phyloP scores from a whole-genome alignment of 1,140 invertebrate genomes.

The Caenorhabditis remanei region DNA sequence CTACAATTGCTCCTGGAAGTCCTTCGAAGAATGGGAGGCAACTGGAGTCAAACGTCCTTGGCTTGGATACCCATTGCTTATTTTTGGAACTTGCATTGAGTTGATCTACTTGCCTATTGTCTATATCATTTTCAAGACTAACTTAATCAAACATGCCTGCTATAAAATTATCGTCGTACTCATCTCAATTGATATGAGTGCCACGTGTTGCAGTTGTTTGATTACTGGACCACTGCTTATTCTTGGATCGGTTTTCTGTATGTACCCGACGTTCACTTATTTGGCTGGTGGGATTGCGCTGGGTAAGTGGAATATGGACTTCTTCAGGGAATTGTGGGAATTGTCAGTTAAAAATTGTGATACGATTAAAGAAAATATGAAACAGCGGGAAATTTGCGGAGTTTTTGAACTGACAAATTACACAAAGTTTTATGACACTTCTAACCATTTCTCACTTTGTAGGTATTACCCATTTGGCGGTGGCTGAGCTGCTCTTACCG shows the following conservation, averaged over 20 bases:
- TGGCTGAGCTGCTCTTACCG: no score
- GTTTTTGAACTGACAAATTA: no score
- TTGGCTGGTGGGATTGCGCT: not conserved
- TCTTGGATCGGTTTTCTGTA: conserved; percentile 43
- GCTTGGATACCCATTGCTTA: not conserved
- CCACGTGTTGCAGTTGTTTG: conserved; percentile 21
- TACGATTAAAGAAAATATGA: not conserved
- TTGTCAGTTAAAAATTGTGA: not conserved
- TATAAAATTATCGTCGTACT: conserved; percentile 57
- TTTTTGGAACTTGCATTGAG: conserved; percentile 31
- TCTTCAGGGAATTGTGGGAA: no score
- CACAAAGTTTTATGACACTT: no score
- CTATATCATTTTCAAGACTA: conserved; percentile 26
- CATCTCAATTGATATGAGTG: conserved; percentile 29
- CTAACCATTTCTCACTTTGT: no score
- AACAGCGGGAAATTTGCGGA: not conserved
- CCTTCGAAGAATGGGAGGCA: not conserved
- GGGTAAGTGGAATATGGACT: conserved; percentile 3
- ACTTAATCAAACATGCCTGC: conserved; percentile 53
- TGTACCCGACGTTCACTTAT: conserved; percentile 55
- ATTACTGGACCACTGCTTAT: conserved; percentile 53
- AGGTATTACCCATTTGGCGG: no score
- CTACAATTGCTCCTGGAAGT: conserved; percentile 8
- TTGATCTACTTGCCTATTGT: conserved; percentile 42
- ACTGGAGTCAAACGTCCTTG: not conserved